Evolutionary conservation across 2,888 invertebrate genomes (phyloP), one percentile per base, ranked within the genome.

Genomic region (Agrenia bidenticulata): DNA sequence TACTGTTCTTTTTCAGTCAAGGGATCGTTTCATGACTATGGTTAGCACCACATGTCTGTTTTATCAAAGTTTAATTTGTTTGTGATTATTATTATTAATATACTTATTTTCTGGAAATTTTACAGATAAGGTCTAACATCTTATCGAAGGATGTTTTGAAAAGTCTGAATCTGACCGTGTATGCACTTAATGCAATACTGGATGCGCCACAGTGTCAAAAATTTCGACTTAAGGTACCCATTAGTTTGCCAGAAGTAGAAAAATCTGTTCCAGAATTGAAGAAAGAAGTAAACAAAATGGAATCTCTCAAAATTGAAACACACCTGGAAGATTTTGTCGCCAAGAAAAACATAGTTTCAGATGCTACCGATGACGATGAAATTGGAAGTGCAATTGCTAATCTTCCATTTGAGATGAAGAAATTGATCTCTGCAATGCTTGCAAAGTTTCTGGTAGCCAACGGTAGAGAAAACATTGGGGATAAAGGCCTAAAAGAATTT

Each of bases 1-100:
- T 15, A 55, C 60, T 13, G 53, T 75, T 42, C 51, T 76, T 9
- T 71, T 70, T 60, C 67, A 69, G 39, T 67, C 70, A 39, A 50
- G 72, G 21, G 73, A 75, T 57, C 71, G 72, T 19, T 74, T 75
- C 56, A 67, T 69, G 69, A 61, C 72, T 17, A 56, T 72, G 63
- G 76, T 76, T 45, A 45, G 45, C 45, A 9, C 42, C 24, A 26
- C 13, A 59, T n/a, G 11, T 9, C 39, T 39, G 39, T 39, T 11
- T 39, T 39, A 39, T 39, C 39, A 39, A 13, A 39, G 39, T 39
- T 39, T 39, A 11, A 39, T 11, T n/a, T n/a, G n/a, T n/a, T n/a
- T n/a, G n/a, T n/a, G n/a, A n/a, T n/a, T n/a, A n/a, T n/a, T n/a
- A n/a, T n/a, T n/a, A 42, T 13, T 42, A 55, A 7, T 55, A 32